A percentile compares a stretch with the other conserved stretches of the same genome.
Conservation (phyloP, 2,888 invertebrate genomes). For the Galeopsomyia nigrocyanea region DNA sequence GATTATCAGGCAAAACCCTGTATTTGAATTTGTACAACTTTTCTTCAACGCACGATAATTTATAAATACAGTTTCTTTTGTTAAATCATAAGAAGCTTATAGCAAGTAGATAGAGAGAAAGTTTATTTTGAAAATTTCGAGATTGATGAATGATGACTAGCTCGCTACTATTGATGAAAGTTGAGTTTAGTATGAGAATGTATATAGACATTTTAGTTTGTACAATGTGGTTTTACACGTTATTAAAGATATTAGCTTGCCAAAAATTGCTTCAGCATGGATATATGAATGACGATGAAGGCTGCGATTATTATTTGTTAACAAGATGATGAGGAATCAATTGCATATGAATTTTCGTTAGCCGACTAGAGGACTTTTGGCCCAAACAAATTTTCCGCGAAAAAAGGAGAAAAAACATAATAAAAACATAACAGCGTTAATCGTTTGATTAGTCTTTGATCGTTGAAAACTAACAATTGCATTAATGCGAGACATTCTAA, state of each 20-base stretch:
- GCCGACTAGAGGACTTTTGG: constrained; percentile 41
- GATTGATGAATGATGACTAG: constrained; percentile 43
- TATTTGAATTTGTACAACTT: constrained; percentile 42
- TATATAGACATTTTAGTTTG: constrained; percentile 33
- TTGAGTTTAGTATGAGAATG: constrained; percentile 22
- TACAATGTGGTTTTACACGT: constrained; percentile 30
- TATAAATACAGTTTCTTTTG: constrained; percentile 37
- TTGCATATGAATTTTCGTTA: constrained; percentile 28
- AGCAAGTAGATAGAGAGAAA: constrained; percentile 37
- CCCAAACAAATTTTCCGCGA: constrained; percentile 34
- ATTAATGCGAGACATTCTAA: constrained; percentile 6
- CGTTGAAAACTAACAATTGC: constrained; percentile 36
- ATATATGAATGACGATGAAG: constrained; percentile 23
- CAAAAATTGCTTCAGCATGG: constrained; percentile 19
- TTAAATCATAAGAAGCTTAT: constrained; percentile 38
- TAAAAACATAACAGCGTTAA: constrained; percentile 42
- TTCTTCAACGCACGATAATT: constrained; percentile 41
- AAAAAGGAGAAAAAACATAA: constrained; percentile 35
- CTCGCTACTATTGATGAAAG: constrained; percentile 41
- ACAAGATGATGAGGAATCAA: constrained; percentile 15
- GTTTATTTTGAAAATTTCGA: constrained; percentile 20
- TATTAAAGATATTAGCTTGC: constrained; percentile 28
- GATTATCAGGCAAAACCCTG: constrained; percentile 36
- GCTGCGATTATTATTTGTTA: constrained; percentile 23
- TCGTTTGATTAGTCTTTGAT: constrained; percentile 32